Conservation (phyloP, 2,113 vertebrate species). For the Ptyas mucosa region DNA sequence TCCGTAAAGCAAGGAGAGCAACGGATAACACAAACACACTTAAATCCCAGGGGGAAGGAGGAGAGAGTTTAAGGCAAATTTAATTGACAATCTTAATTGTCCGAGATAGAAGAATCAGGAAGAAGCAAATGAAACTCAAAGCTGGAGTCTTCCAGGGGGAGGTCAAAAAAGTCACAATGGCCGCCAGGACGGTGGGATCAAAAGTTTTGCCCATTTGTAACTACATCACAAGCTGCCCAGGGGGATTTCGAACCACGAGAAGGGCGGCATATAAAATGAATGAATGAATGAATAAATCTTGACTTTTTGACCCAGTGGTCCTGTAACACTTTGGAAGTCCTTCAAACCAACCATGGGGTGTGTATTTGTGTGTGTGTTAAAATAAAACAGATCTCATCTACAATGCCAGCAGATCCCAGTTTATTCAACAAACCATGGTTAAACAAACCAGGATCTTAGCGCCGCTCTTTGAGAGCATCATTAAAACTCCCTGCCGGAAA, state of each 20-base stretch:
- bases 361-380: accelerated
- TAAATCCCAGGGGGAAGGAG: background rate
- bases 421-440: background rate
- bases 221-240: background rate
- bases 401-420: background rate
- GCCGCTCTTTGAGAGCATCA: background rate
- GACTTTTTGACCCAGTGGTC: background rate
- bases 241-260: background rate
- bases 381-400: background rate
- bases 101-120: background rate
- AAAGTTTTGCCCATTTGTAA: background rate
- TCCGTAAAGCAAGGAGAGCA: background rate
- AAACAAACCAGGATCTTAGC: background rate
- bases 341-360: background rate
- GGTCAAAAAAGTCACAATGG: background rate
- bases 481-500: background rate
- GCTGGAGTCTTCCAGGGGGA: background rate
- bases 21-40: background rate
- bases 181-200: background rate
- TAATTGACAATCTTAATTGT: background rate
- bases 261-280: background rate
- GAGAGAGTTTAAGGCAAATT: no score
- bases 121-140: background rate
- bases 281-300: background rate
- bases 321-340: background rate